Evolutionary conservation across 2,113 vertebrate species (phyloP).

Genomic region (Pavo muticus): DNA sequence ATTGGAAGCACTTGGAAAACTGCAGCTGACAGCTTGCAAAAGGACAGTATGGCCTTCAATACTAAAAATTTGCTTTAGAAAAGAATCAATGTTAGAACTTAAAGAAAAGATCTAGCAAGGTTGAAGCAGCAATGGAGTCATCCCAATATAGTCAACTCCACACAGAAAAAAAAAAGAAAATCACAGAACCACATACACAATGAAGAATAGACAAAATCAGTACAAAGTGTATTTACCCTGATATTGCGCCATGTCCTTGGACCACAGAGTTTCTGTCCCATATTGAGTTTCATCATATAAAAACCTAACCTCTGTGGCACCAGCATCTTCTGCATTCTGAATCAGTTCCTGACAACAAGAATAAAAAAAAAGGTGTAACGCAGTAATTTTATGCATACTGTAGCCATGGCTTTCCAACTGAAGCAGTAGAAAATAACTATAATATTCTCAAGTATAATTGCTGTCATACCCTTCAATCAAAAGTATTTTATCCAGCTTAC

Average conservation of each 20-base stretch:
- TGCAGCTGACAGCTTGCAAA: not conserved
- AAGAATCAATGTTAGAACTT: not conserved
- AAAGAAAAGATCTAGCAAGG: not conserved
- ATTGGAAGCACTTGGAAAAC: not conserved
- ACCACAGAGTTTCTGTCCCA: constrained; percentile 94
- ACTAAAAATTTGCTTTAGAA: not conserved
- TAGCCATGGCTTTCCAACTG: not conserved
- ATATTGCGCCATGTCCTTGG: constrained; percentile 93
- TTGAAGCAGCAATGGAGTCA: not conserved
- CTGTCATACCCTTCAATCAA: not conserved
- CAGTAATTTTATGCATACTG: not conserved
- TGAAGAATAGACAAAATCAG: not conserved
- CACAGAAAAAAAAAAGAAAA: not conserved
- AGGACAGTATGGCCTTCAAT: not conserved
- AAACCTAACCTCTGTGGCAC: constrained; percentile 95
- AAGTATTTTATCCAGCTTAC: not conserved
- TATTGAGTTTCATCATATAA: constrained; percentile 95
- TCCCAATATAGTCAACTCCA: not conserved
- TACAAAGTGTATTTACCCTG: constrained; percentile 83
- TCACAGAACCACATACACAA: not conserved
- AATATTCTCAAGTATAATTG: not conserved
- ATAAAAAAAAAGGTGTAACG: not conserved
- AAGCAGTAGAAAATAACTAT: not conserved
- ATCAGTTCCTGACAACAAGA: constrained; percentile 89
- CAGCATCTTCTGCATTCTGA: constrained; percentile 98